Evolutionary conservation across 2,113 vertebrate genomes (phyloP).

Genomic region (Ginglymostoma cirratum): DNA sequence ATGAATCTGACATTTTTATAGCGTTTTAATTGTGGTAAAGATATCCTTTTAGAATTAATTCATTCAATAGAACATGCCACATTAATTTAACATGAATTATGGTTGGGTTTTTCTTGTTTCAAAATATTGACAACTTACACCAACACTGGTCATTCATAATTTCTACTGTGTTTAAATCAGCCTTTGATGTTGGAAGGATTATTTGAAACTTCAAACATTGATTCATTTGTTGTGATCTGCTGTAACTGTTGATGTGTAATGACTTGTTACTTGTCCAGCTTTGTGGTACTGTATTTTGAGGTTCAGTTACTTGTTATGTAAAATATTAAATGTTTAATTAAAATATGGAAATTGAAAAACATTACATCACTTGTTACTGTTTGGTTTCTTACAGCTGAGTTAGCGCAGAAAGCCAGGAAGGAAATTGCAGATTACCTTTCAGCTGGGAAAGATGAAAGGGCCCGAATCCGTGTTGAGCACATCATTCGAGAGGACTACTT

Average conservation of each 20-base stretch:
- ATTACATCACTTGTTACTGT: neutral
- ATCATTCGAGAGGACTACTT: slow-evolving; percentile 97
- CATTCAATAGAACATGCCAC: too few species aligned
- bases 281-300: neutral
- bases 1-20: too few species aligned
- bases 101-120: neutral
- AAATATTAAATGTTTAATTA: neutral
- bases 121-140: neutral
- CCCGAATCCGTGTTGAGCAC: slow-evolving; percentile 92
- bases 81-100: too few species aligned
- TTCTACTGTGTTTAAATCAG: neutral
- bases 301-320: neutral
- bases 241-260: neutral
- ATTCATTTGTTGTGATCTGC: neutral
- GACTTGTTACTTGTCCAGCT: neutral
- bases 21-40: too few species aligned
- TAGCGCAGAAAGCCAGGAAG: slow-evolving; percentile 92
- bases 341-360: neutral
- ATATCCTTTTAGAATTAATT: too few species aligned
- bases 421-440: slow-evolving; percentile 96
- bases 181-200: neutral
- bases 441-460: slow-evolving; percentile 89
- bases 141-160: neutral
- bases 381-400: slow-evolving; percentile 65
- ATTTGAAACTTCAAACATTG: neutral